Evolutionary conservation across 2,797 vertebrate species (phyloP), one percentile per base, ranked within the genome.

Genomic region (Diplodus sargus): DNA sequence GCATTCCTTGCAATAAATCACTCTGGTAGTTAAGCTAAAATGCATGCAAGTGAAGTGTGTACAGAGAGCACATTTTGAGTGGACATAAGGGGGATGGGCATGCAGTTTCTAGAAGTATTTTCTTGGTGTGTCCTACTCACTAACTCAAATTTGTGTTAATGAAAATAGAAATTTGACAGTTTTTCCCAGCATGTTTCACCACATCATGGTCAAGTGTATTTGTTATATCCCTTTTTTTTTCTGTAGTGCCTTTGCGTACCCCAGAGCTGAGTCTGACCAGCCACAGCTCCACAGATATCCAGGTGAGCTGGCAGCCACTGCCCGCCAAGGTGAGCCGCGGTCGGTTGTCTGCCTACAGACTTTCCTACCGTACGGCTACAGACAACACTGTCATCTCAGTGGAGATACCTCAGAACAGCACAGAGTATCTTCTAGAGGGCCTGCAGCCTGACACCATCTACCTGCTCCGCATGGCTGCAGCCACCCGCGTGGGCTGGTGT

Each of bases 241-340:
- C 70, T 75, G 14, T 79, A 99, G 98, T 99, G 83, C 98, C 98
- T 22, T 91, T 99, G 79, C 96, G 97, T 83, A 97, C 97, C 20
- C 98, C 98, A 8, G 98, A 99, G 88, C 95, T 99, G 42, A 98
- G 95, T 83, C 88, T 99, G 90, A 97, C 95, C 6, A 99, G 98
- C 92, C 94, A 93, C 56, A 99, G 96, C 74, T 96, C 97, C 23
- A 96, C 96, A 0, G 96, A 99, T 51, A 98, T 99, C 85, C 96
- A 97, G 68, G 93, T 98, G 74, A 98, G 94, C 54, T 99, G 98
- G 98, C 95, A 97, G 86, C 96, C 96, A 0, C 97, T 99, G 72
- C 96, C 97, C 0, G 89, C 94, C 17, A 97, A 97, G 42, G 93
- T 97, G 70, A 95, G 97, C 83, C 93, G 98, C 0, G 98, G 98